Base-by-base conservation (phyloP, 1,140 invertebrate genomes). In the Nebria ingens region DNA sequence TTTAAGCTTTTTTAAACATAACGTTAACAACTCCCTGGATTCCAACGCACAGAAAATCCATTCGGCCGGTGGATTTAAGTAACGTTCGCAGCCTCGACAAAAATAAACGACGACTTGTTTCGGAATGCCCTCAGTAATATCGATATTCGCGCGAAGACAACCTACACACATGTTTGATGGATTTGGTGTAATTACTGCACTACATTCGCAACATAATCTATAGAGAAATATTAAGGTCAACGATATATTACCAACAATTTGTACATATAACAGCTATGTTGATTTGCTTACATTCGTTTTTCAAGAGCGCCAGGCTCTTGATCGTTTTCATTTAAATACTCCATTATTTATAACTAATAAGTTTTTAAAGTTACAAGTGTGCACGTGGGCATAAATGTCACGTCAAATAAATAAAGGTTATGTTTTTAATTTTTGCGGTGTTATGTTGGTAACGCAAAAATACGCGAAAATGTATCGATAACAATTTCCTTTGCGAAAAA, bases 121-220 rank as follows among this genome's bases (percentile, higher is more conserved):
- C 0, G 93, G 92, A 69, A 99, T 98, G 19, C 86, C 89, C 69
- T 95, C 92, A 19, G 93, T 94, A 34, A 99, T 98, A 66, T 99
- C 96, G 13, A 98, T 85, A 67, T 88, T 79, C 25, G 85, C 85
- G 29, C 94, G 76, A 13, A 99, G 73, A 76, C 97, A 99, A 19
- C 83, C 85, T 0, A 95, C 88, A 72, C 97, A 99, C 91, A 97
- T 98, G 71, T 98, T 98, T 1, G 93, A 83, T 4, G 93, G 89
- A 79, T 99, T 99, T 25, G 97, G 88, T 60, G 93, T 86, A 42
- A 99, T 93, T 13, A 74, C 64, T 42, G 78, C 77, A 19, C 86
- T 88, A 74, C 89, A 93, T 71, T 88, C 81, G 65, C 89, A 93
- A 65, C 89, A 92, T 64, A 86, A 73, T 69, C 81, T 84, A 62